A percentile compares a stretch with the other conserved stretches of the same genome.
phyloP scores from a whole-genome alignment of 1,140 invertebrate genomes.

The Leptinotarsa lineolata region DNA sequence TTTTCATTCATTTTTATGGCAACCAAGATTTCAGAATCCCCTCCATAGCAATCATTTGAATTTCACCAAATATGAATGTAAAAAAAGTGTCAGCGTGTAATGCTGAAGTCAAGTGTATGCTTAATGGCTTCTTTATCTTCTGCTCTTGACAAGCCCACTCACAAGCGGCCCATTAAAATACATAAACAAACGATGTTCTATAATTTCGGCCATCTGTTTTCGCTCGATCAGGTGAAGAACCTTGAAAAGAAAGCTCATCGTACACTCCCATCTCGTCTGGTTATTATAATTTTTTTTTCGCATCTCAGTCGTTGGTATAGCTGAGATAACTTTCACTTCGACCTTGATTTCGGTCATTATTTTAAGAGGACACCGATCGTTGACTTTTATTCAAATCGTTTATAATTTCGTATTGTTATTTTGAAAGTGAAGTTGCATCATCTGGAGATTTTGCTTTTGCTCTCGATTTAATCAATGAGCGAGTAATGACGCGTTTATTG shows the following conservation, averaged over 20 bases:
- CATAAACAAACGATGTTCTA: constrained; percentile 1
- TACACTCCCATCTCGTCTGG: constrained; percentile 6
- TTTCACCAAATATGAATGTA: too few relatives aligned
- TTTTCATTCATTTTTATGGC: too few relatives aligned
- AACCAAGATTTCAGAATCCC: too few relatives aligned
- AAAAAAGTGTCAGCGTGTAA: too few relatives aligned
- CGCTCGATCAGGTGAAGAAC: constrained; percentile 9
- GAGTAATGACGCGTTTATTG: neutral
- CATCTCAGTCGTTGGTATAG: neutral
- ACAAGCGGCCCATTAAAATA: neutral
- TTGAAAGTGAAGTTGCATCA: neutral
- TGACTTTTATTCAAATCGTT: constrained; percentile 12
- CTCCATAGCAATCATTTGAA: too few relatives aligned
- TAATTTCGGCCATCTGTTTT: constrained; percentile 1
- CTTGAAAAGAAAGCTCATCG: constrained; percentile 15
- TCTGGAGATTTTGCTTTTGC: neutral
- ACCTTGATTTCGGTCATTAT: constrained; percentile 10
- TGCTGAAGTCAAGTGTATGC: too few relatives aligned
- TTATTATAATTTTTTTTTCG: constrained; percentile 19
- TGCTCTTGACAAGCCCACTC: neutral
- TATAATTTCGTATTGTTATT: neutral
- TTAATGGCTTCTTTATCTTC: too few relatives aligned
- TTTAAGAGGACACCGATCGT: neutral
- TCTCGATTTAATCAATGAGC: neutral
- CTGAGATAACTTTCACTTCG: constrained; percentile 14